Percentiles rank a stretch among this genome's conserved stretches.
Conservation (phyloP, 2,888 invertebrate genomes). For the Neoscelio sp. region DNA sequence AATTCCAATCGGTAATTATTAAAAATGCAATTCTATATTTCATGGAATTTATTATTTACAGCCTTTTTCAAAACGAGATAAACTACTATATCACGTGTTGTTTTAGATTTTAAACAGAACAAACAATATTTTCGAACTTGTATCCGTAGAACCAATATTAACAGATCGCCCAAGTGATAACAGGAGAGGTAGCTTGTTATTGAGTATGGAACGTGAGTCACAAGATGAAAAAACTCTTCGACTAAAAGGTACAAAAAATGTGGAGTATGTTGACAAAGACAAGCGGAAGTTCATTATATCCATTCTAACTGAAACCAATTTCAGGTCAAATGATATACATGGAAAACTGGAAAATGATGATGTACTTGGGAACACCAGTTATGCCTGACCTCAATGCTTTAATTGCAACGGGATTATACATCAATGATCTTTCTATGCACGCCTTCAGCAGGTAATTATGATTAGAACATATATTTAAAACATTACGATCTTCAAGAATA, state of each 20-base stretch:
- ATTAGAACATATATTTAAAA: neutral
- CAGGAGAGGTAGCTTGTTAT: slow-evolving; percentile 84
- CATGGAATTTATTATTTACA: no score
- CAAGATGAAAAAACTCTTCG: slow-evolving; percentile 86
- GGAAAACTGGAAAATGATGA: slow-evolving; percentile 99
- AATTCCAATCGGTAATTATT: slow-evolving; percentile 96
- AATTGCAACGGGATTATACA: slow-evolving; percentile 96
- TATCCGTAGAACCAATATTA: slow-evolving; percentile 95
- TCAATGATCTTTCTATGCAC: slow-evolving; percentile 99
- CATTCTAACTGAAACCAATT: neutral
- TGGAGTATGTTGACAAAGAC: neutral
- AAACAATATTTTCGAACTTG: slow-evolving; percentile 98
- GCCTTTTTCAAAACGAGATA: neutral
- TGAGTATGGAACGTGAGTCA: slow-evolving; percentile 87
- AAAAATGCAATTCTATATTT: neutral
- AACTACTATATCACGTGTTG: neutral
- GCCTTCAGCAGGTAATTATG: slow-evolving; percentile 94
- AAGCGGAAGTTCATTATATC: neutral
- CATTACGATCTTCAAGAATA: no score
- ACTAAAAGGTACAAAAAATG: slow-evolving; percentile 75
- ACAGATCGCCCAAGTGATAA: slow-evolving; percentile 85
- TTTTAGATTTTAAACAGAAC: slow-evolving; percentile 95
- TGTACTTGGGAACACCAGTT: slow-evolving; percentile 98
- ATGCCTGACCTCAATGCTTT: slow-evolving; percentile 97
- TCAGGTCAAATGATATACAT: slow-evolving; percentile 99